These are phyloP conservation scores for Drosophila lacertosa DNA, from an alignment of 1,140 invertebrate species.

Conservation along the genomic window DNA sequence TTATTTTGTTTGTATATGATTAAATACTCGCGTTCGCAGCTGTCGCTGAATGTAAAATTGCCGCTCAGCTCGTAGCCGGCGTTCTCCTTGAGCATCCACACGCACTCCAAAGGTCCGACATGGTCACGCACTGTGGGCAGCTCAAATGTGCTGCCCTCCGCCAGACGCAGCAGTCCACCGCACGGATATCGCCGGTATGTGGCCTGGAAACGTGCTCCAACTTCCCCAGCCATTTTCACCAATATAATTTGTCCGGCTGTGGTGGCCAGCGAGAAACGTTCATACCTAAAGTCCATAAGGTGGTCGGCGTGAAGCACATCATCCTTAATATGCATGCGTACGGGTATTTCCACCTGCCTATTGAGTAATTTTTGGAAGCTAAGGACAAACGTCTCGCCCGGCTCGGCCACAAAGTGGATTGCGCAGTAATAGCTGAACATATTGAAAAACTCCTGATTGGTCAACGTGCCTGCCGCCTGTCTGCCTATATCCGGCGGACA, in stretches of 20 bases:
- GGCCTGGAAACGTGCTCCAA: constrained; percentile 30
- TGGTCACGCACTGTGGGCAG: constrained; percentile 23
- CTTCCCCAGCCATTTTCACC: neutral
- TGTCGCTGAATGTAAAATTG: constrained; percentile 53
- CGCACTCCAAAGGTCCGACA: constrained; percentile 54
- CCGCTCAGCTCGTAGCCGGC: constrained; percentile 41
- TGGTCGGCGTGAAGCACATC: neutral
- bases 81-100: constrained; percentile 32
- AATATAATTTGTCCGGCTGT: constrained; percentile 36
- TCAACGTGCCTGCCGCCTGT: constrained; percentile 34
- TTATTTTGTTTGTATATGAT: constrained; percentile 7
- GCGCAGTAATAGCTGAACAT: constrained; percentile 50
- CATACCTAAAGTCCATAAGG: constrained; percentile 6
- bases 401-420: constrained; percentile 29
- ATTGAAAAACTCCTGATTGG: constrained; percentile 25
- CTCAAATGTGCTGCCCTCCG: constrained; percentile 30
- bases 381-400: constrained; percentile 55
- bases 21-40: constrained; percentile 67
- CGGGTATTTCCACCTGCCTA: neutral
- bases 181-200: constrained; percentile 55
- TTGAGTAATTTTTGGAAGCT: constrained; percentile 31
- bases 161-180: constrained; percentile 39
- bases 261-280: constrained; percentile 36
- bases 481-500: constrained; percentile 64
- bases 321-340: constrained; percentile 20